These are phyloP conservation scores for Pogona vitticeps DNA, from an alignment of 2,113 vertebrate species.

Conservation along the genomic window DNA sequence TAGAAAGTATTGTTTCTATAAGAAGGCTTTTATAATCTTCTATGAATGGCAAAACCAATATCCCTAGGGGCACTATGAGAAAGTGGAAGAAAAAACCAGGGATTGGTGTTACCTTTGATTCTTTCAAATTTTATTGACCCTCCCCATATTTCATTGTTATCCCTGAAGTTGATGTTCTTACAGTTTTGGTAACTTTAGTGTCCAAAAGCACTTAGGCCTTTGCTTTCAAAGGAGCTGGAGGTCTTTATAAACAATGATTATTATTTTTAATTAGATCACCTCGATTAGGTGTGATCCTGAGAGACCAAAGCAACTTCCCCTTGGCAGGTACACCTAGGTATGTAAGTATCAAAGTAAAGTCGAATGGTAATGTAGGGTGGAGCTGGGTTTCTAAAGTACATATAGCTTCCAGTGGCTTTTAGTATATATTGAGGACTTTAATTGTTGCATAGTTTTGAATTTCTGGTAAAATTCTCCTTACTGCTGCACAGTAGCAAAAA, in stretches of 20 bases:
- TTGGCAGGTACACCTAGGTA: constrained; percentile 31
- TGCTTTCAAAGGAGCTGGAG: not conserved
- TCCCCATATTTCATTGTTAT: no score
- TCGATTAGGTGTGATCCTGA: not conserved
- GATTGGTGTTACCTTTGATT: no score
- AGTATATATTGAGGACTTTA: not conserved
- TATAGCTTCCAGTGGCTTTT: not conserved
- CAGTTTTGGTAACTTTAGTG: not conserved
- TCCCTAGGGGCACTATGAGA: no score
- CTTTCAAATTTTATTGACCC: no score
- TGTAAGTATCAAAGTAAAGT: constrained; percentile 36
- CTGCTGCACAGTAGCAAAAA: no score
- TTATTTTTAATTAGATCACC: not conserved
- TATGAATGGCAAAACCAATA: no score
- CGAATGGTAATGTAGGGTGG: no score
- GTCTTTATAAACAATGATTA: not conserved
- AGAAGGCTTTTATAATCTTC: no score
- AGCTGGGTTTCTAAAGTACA: not conserved
- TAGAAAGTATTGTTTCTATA: no score
- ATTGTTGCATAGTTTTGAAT: not conserved
- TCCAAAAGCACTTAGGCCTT: not conserved
- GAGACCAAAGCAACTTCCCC: constrained; percentile 14
- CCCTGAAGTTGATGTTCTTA: no score
- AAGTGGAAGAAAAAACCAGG: no score
- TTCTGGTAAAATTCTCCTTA: no score